phyloP scores from a whole-genome alignment of 1,140 invertebrate genomes.

The Dufourea novaeangliae region DNA sequence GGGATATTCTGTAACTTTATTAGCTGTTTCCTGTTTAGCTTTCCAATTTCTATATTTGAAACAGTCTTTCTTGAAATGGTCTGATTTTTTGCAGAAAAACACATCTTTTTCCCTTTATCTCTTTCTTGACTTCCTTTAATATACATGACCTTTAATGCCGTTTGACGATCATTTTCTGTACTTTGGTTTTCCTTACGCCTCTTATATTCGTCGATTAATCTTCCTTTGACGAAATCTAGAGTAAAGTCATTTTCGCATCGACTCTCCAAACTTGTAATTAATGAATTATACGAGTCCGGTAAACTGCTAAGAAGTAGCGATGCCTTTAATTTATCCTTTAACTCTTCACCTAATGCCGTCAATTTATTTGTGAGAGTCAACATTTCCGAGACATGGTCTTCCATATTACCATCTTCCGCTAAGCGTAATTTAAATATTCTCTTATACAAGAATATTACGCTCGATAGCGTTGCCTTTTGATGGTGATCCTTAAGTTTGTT shows the following conservation, averaged over 20 bases:
- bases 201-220: not conserved
- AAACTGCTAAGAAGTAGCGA: not conserved
- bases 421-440: not conserved
- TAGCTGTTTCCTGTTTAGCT: not conserved
- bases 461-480: slow-evolving; percentile 3
- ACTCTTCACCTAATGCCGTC: not conserved
- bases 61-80: not conserved
- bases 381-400: not conserved
- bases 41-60: not conserved
- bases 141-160: not conserved
- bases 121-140: not conserved
- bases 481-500: not conserved
- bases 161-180: not conserved
- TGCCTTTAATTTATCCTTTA: not conserved
- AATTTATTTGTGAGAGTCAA: not conserved
- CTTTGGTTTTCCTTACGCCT: not conserved
- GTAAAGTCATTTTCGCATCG: not conserved
- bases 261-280: not conserved
- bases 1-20: not conserved
- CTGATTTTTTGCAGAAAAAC: not conserved
- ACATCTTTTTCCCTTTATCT: not conserved
- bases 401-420: not conserved
- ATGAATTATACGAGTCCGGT: not conserved
- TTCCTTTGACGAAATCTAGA: not conserved
- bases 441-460: not conserved